Evolutionary conservation across 1,140 invertebrate species (phyloP), one percentile per base, ranked within the genome.

Genomic region (Triops cancriformis): DNA sequence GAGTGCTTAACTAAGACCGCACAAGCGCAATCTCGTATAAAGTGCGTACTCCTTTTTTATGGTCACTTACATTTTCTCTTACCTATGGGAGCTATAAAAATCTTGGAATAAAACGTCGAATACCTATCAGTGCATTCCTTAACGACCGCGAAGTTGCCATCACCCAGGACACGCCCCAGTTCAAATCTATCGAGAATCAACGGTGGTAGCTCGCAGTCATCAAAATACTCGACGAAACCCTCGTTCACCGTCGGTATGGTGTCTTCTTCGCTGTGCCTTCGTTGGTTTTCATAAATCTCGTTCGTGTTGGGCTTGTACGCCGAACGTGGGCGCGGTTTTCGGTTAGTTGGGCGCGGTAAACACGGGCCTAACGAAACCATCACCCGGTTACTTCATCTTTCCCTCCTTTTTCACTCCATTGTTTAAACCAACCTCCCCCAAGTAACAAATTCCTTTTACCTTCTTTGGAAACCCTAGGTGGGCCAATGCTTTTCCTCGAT

Each of bases 141-240:
- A 27, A 97, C 95, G 81, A 95, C 89, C 42, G 95, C 94, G 86
- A 98, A 98, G 86, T 98, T 98, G 41, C 96, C 96, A 86, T 97
- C 94, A 41, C 95, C 95, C 83, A 90, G 87, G 78, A 90, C 85
- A 77, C 87, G 85, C 23, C 89, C 89, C 78, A 91, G 86, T 26
- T 85, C 83, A 80, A 88, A 89, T 64, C 23, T 64, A 64, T 64
- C 51, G 23, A 14, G 23, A 18, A 64, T 64, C 23, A 64, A 64
- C 51, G 10, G 51, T 6, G 51, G 51, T 14, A 64, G 51, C 51
- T 64, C 51, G 51, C 23, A 64, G 23, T 64, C 51, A n/a, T 64
- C 51, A 64, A 64, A 64, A n/a, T 64, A 23, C 23, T 64, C 51
- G 18, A 64, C 51, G 7, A 64, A 64, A 10, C 51, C 51, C 23